A percentile compares a stretch with the other conserved stretches of the same genome.
phyloP scores from a whole-genome alignment of 2,113 vertebrate species.

The Caranx ignobilis region DNA sequence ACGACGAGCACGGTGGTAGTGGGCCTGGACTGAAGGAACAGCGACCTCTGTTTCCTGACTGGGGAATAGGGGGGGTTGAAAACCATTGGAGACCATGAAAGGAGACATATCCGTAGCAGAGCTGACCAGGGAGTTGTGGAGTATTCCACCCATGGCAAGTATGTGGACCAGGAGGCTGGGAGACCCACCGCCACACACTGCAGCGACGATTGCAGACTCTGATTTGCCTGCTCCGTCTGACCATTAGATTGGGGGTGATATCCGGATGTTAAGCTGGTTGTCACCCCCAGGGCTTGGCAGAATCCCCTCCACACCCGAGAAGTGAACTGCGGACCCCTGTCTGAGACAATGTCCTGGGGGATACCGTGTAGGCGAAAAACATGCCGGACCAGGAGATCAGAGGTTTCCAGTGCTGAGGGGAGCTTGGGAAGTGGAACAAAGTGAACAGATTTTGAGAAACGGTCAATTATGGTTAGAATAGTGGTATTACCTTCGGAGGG shows the following conservation, averaged over 20 bases:
- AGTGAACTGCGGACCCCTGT: not conserved
- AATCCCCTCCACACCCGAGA: not conserved
- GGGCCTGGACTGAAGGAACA: not conserved
- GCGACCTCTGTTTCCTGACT: not conserved
- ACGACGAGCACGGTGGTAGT: too few species aligned
- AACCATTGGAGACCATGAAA: not conserved
- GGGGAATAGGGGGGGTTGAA: not conserved
- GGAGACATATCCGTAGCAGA: not conserved
- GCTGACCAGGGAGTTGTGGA: not conserved
- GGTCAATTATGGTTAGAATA: not conserved
- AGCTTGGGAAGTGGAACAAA: not conserved
- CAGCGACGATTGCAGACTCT: not conserved
- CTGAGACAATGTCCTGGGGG: not conserved
- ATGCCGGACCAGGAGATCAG: not conserved
- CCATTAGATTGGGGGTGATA: not conserved
- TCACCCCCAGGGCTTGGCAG: not conserved
- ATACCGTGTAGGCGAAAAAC: not conserved
- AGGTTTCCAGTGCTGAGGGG: not conserved
- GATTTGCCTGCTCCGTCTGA: not conserved
- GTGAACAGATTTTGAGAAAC: not conserved
- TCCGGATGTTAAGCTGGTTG: not conserved
- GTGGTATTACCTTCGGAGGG: not conserved
- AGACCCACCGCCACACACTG: not conserved
- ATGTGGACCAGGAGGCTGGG: not conserved
- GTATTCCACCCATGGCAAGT: conserved; percentile 1